Evolutionary conservation across 2,113 vertebrate species (phyloP).

Genomic region (Otis tarda): DNA sequence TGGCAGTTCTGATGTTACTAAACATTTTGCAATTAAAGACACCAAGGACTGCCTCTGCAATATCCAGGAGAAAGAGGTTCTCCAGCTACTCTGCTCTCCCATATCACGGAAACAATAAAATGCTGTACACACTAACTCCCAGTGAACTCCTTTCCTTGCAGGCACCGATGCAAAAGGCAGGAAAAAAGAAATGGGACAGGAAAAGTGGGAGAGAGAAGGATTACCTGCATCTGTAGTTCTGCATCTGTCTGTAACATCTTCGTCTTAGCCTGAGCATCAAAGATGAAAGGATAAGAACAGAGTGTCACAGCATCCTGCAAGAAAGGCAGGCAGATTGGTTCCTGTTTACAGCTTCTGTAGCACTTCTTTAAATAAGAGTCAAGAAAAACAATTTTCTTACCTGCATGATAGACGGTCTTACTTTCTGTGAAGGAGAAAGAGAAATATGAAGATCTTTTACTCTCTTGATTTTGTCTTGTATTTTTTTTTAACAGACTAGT

Average conservation of each 20-base stretch:
- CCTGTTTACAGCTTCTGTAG: neutral
- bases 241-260: conserved; percentile 98
- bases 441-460: conserved; percentile 25
- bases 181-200: neutral
- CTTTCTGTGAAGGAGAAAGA: conserved; percentile 80
- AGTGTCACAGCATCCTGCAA: conserved; percentile 89
- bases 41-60: neutral
- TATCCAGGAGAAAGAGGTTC: neutral
- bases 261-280: conserved; percentile 96
- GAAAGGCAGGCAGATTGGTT: neutral
- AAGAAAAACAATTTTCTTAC: conserved; percentile 67
- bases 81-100: neutral
- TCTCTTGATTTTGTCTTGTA: neutral
- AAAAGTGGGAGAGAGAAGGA: neutral
- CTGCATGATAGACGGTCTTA: conserved; percentile 88
- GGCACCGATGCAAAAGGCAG: neutral
- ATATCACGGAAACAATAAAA: neutral
- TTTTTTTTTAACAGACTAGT: neutral
- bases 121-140: neutral
- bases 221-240: conserved; percentile 97
- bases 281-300: conserved; percentile 96
- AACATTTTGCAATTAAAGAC: neutral
- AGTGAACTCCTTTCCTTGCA: neutral
- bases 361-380: neutral
- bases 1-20: neutral